Percentiles rank a stretch among this genome's conserved stretches.
Conservation (phyloP, 2,113 vertebrate genomes). For the Mandrillus leucophaeus region DNA sequence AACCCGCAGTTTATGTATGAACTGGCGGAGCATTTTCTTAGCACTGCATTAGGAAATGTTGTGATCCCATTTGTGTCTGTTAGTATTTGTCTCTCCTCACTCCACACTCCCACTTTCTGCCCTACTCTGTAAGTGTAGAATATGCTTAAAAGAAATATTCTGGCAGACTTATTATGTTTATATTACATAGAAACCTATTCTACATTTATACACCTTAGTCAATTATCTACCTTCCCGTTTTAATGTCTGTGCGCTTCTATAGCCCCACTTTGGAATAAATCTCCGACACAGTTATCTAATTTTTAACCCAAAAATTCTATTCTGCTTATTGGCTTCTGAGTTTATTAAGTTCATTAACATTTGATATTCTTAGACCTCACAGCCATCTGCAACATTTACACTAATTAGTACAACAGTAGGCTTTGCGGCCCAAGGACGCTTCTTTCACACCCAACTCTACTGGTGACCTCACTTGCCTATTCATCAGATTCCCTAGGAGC, state of each 20-base stretch:
- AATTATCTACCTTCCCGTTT: background rate
- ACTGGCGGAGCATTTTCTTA: background rate
- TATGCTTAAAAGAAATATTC: background rate
- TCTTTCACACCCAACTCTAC: background rate
- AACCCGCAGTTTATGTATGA: background rate
- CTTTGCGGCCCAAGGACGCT: background rate
- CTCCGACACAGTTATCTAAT: background rate
- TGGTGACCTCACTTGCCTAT: accelerated
- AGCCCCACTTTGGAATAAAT: background rate
- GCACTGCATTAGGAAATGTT: background rate
- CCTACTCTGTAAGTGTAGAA: background rate
- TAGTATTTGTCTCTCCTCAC: no score
- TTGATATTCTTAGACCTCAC: background rate
- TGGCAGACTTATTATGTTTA: background rate
- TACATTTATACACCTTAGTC: no score
- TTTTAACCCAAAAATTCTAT: background rate
- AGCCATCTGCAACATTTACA: no score
- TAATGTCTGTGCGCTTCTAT: background rate
- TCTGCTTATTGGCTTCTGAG: background rate
- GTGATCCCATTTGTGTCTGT: background rate
- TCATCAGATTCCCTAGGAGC: background rate
- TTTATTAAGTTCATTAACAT: background rate
- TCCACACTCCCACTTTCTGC: background rate
- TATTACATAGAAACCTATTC: background rate
- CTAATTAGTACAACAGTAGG: background rate